Percentiles rank a stretch among this genome's conserved stretches.
Evolutionary conservation across 2,888 invertebrate species (phyloP).

Genomic region (Agonopterix arenella): DNA sequence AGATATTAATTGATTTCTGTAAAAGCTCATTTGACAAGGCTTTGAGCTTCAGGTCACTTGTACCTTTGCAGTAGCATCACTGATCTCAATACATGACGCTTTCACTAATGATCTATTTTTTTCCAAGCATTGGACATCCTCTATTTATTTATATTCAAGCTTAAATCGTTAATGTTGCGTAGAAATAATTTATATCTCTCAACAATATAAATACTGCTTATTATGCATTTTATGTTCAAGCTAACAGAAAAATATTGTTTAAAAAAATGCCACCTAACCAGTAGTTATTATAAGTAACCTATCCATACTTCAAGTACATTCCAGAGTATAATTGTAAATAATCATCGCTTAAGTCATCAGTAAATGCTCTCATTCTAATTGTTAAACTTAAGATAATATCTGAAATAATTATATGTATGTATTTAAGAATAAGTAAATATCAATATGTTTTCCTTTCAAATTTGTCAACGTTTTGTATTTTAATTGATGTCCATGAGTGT

Average conservation of each 20-base stretch:
- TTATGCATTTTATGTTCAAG: too few species aligned
- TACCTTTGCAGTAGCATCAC: slow-evolving; percentile 21
- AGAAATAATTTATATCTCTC: too few species aligned
- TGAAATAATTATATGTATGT: slow-evolving; percentile 8
- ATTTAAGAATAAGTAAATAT: slow-evolving; percentile 14
- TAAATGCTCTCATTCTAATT: slow-evolving; percentile 17
- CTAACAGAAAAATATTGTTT: too few species aligned
- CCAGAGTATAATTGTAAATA: slow-evolving; percentile 49
- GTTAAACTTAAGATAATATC: slow-evolving; percentile 12
- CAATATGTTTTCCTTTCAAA: slow-evolving; percentile 16
- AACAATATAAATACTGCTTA: too few species aligned
- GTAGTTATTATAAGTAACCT: too few species aligned
- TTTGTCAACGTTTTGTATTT: slow-evolving; percentile 21
- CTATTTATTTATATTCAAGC: too few species aligned
- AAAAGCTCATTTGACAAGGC: slow-evolving; percentile 37
- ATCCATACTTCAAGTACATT: slow-evolving; percentile 56
- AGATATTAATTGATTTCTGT: slow-evolving; percentile 15
- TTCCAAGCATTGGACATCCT: too few species aligned
- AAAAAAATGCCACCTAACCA: too few species aligned
- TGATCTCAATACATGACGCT: slow-evolving; percentile 2
- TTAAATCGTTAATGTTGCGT: too few species aligned
- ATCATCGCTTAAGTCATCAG: slow-evolving; percentile 38
- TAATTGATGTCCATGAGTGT: slow-evolving; percentile 25
- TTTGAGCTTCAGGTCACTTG: slow-evolving; percentile 42
- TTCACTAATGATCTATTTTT: slow-evolving; percentile 7